A percentile compares a stretch with the other conserved stretches of the same genome.
Evolutionary conservation across 2,113 vertebrate species (phyloP).

Genomic region (Xiphophorus hellerii): DNA sequence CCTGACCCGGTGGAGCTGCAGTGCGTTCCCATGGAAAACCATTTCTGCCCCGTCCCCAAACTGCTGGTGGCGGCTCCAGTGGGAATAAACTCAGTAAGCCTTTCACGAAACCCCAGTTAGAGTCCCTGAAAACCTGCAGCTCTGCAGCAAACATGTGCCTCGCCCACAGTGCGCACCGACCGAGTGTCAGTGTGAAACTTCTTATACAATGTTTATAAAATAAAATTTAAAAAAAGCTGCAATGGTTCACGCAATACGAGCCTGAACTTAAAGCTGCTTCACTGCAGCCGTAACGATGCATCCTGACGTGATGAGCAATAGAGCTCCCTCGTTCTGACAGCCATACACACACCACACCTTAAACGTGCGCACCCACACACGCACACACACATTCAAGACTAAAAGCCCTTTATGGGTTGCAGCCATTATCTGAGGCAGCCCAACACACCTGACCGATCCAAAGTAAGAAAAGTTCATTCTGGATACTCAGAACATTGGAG

Average conservation of each 20-base stretch:
- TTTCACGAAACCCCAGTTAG: constrained; percentile 90
- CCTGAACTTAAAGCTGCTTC: constrained; percentile 69
- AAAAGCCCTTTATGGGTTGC: constrained; percentile 55
- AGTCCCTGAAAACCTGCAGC: constrained; percentile 40
- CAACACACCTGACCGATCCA: constrained; percentile 53
- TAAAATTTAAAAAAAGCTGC: constrained; percentile 41
- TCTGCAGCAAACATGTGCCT: constrained; percentile 81
- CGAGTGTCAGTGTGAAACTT: constrained; percentile 57
- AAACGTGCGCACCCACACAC: constrained; percentile 31
- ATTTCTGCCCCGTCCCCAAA: constrained; percentile 87
- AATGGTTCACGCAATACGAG: constrained; percentile 73
- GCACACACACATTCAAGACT: constrained; percentile 47
- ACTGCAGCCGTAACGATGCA: constrained; percentile 72
- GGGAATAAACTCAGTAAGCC: constrained; percentile 90
- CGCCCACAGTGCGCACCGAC: constrained; percentile 64
- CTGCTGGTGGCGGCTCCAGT: constrained; percentile 82
- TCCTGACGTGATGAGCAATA: constrained; percentile 67
- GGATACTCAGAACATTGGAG: constrained; percentile 32
- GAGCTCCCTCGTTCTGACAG: constrained; percentile 73
- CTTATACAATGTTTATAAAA: constrained; percentile 33
- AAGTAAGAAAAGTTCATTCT: constrained; percentile 49
- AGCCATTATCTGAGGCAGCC: constrained; percentile 56
- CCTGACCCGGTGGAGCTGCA: constrained; percentile 86
- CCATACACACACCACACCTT: constrained; percentile 78
- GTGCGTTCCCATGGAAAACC: constrained; percentile 87